Conservation (phyloP, 2,797 vertebrate genomes). For the Girardinus metallicus region DNA sequence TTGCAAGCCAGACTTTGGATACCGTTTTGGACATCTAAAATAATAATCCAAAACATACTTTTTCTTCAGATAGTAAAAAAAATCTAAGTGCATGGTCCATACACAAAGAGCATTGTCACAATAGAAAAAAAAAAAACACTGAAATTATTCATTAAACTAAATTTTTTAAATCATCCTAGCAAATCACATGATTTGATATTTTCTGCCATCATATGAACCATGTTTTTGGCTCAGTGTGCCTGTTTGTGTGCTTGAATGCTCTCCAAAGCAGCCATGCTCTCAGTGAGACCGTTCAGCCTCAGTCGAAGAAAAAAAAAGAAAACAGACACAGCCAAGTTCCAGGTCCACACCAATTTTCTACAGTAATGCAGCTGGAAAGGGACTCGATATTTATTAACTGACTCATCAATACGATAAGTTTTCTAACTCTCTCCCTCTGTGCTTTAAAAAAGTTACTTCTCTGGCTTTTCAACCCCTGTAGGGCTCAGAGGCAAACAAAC, state of each 20-base stretch:
- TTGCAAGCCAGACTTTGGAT: neutral
- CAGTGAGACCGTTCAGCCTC: slow-evolving; percentile 28
- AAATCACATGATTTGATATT: slow-evolving; percentile 13
- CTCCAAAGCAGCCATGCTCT: slow-evolving; percentile 29
- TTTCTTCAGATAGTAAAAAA: slow-evolving; percentile 11
- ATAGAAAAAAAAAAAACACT: neutral
- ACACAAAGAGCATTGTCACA: neutral
- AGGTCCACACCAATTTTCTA: slow-evolving; percentile 38
- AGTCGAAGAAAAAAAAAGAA: neutral
- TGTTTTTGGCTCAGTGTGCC: slow-evolving; percentile 3
- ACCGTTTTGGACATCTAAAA: neutral
- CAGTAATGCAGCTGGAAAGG: slow-evolving; percentile 49
- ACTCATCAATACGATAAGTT: slow-evolving; percentile 64
- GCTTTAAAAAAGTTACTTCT: slow-evolving; percentile 45
- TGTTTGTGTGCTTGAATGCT: slow-evolving; percentile 9
- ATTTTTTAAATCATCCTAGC: neutral
- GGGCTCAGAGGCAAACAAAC: slow-evolving; percentile 68
- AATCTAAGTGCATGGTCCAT: neutral
- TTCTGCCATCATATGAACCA: slow-evolving; percentile 3
- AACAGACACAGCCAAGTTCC: slow-evolving; percentile 43
- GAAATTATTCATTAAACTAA: slow-evolving; percentile 4
- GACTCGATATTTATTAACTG: slow-evolving; percentile 62
- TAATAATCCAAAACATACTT: neutral
- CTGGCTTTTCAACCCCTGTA: slow-evolving; percentile 57
- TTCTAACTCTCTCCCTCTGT: slow-evolving; percentile 37